Conservation (phyloP, 1,140 invertebrate species). For the Alviniconcha marisindica region DNA sequence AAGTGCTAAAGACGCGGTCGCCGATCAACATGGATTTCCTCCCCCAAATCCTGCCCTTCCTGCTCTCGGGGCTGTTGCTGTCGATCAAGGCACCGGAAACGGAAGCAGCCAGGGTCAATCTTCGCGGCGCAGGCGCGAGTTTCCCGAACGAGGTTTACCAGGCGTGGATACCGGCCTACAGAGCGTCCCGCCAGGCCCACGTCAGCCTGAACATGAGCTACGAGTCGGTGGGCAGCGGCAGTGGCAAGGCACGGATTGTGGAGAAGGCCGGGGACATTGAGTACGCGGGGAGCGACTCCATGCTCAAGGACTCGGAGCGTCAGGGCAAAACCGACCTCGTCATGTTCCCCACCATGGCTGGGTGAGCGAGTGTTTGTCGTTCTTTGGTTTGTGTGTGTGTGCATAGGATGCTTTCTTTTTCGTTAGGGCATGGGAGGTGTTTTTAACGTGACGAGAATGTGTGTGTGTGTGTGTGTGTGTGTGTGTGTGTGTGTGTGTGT, state of each 20-base stretch:
- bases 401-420: neutral
- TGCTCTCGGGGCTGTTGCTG: neutral
- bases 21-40: no score
- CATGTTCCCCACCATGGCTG: constrained; percentile 63
- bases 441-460: neutral
- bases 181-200: constrained; percentile 32
- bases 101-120: constrained; percentile 1
- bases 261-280: constrained; percentile 41
- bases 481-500: constrained; percentile 7
- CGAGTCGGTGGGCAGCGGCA: constrained; percentile 52
- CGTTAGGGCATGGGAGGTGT: neutral
- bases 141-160: constrained; percentile 50
- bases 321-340: constrained; percentile 49
- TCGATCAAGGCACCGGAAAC: constrained; percentile 16
- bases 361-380: constrained; percentile 46
- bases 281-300: constrained; percentile 59
- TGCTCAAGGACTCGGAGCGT: constrained; percentile 36
- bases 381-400: neutral
- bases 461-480: constrained; percentile 17
- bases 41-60: neutral
- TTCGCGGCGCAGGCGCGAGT: constrained; percentile 47
- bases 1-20: no score
- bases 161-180: constrained; percentile 44
- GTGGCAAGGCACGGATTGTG: constrained; percentile 48
- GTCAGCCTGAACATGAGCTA: constrained; percentile 51